Evolutionary conservation across 2,888 invertebrate species (phyloP).

Genomic region (Amphipyra berbera): DNA sequence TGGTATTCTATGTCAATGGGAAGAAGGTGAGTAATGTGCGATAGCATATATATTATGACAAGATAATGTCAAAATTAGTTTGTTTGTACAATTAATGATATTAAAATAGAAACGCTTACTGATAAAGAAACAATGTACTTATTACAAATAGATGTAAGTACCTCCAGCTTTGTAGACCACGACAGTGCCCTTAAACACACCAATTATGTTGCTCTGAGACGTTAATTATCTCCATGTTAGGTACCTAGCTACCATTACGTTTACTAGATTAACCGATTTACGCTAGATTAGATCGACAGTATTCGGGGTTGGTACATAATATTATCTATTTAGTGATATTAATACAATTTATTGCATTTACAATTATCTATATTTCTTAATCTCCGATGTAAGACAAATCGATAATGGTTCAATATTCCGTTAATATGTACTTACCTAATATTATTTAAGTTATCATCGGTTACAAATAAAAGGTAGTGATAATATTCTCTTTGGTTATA

Average conservation of each 20-base stretch:
- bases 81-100: constrained; percentile 12
- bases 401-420: constrained; percentile 1
- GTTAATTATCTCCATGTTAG: not conserved
- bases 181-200: not conserved
- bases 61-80: constrained; percentile 15
- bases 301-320: constrained; percentile 19
- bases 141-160: too few species aligned
- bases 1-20: constrained; percentile 87
- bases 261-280: not conserved
- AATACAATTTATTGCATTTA: constrained; percentile 1
- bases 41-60: constrained; percentile 5
- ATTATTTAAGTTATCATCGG: too few species aligned
- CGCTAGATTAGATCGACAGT: constrained; percentile 21
- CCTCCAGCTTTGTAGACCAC: too few species aligned
- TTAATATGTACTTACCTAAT: not conserved
- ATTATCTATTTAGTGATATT: not conserved
- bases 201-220: too few species aligned
- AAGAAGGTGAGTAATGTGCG: constrained; percentile 78
- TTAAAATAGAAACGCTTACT: constrained; percentile 9
- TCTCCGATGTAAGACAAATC: constrained; percentile 7
- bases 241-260: not conserved
- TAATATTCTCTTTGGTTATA: too few species aligned
- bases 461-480: too few species aligned
- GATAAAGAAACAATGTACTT: constrained; percentile 3
- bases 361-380: not conserved